phyloP scores from a whole-genome alignment of 92 coral and sea anemone species.

The Umimayanthus chanpuru region DNA sequence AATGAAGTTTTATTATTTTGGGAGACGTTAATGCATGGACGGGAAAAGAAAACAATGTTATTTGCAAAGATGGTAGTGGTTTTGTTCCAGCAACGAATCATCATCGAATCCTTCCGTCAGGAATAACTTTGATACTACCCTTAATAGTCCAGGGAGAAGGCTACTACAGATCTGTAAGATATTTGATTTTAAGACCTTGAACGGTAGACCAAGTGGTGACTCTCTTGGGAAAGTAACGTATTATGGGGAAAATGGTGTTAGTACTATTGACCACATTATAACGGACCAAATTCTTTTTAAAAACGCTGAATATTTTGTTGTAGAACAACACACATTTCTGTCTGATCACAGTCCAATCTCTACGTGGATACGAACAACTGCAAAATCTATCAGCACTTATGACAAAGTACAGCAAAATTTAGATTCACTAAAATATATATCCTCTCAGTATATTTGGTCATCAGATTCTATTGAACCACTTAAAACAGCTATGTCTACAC shows the following conservation, averaged over 20 bases:
- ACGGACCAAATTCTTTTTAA: slow-evolving; percentile 41
- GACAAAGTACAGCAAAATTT: slow-evolving; percentile 7
- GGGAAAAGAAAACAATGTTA: neutral
- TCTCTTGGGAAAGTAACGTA: slow-evolving; percentile 11
- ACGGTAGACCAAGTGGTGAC: slow-evolving; percentile 22
- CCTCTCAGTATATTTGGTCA: slow-evolving; percentile 51
- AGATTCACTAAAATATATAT: slow-evolving; percentile 28
- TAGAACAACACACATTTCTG: slow-evolving; percentile 23
- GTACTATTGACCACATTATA: slow-evolving; percentile 21
- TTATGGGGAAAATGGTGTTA: slow-evolving; percentile 13
- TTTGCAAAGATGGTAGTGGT: slow-evolving; percentile 1
- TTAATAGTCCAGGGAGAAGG: slow-evolving; percentile 7
- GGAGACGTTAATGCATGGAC: slow-evolving; percentile 37
- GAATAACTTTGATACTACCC: slow-evolving; percentile 3
- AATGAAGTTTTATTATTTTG: slow-evolving; percentile 20
- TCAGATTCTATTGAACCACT: slow-evolving; percentile 28
- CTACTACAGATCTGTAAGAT: slow-evolving; percentile 1
- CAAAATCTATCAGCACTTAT: neutral
- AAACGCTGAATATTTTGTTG: slow-evolving; percentile 26
- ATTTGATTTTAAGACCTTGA: no score
- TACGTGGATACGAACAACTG: slow-evolving; percentile 41
- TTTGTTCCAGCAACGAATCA: neutral
- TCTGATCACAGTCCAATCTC: slow-evolving; percentile 46
- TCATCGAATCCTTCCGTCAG: neutral
- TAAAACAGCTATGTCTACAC: slow-evolving; percentile 14